These are phyloP conservation scores for Siniperca scherzeri DNA, from an alignment of 2,797 vertebrate genomes.

Conservation along the genomic window DNA sequence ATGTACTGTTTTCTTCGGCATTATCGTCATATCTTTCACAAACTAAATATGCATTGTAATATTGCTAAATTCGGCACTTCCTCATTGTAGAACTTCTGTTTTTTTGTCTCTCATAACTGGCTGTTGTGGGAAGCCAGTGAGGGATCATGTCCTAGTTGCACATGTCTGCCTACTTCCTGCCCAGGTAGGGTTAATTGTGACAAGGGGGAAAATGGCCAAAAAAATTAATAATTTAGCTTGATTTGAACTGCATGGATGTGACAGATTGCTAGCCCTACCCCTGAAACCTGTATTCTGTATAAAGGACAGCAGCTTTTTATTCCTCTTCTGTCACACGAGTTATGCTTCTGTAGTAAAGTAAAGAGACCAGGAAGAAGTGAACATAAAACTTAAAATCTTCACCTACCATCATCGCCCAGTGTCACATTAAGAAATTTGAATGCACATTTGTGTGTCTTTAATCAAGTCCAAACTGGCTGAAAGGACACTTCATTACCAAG, in stretches of 20 bases:
- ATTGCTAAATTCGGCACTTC: neutral
- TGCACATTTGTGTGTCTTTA: slow-evolving; percentile 15
- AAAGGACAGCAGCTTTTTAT: neutral
- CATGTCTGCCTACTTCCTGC: neutral
- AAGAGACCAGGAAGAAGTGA: neutral
- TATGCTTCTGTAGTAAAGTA: neutral
- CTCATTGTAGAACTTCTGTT: neutral
- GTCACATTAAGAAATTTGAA: slow-evolving; percentile 14
- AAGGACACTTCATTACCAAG: slow-evolving; percentile 39
- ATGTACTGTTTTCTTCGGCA: neutral
- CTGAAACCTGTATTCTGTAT: neutral
- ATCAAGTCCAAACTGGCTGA: slow-evolving; percentile 40
- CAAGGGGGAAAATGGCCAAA: neutral
- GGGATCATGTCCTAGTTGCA: neutral
- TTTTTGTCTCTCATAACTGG: neutral
- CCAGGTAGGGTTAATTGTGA: neutral
- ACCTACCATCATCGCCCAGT: neutral
- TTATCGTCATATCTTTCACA: neutral
- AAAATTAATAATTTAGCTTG: neutral
- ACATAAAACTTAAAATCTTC: neutral
- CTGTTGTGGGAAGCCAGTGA: neutral
- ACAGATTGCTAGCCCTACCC: neutral
- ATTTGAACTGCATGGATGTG: neutral
- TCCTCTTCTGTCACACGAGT: neutral
- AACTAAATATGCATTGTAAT: neutral